phyloP scores from a whole-genome alignment of 64 coral and sea anemone species.

The Pocillopora damicornis region DNA sequence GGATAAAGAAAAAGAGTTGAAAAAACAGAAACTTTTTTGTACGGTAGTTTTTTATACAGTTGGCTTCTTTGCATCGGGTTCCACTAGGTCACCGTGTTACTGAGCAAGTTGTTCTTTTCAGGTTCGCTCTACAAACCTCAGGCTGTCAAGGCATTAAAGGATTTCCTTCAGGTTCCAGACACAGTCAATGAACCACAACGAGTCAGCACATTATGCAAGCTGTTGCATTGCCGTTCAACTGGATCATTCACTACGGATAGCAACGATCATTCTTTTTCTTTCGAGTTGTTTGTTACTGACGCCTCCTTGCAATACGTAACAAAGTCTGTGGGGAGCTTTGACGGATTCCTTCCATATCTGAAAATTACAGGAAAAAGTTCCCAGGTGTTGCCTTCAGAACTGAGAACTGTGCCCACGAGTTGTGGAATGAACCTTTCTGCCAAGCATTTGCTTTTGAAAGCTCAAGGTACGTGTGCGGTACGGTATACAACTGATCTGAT shows the following conservation, averaged over 20 bases:
- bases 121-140: slow-evolving; percentile 2
- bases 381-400: slow-evolving; percentile 6
- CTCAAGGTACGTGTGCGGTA: neutral
- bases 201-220: slow-evolving; percentile 3
- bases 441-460: slow-evolving; percentile 13
- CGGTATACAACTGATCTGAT: too few species aligned
- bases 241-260: neutral
- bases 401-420: neutral
- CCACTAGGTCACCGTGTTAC: neutral
- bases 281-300: slow-evolving; percentile 31
- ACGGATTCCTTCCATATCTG: neutral
- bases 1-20: too few species aligned
- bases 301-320: neutral
- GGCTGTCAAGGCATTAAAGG: neutral
- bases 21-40: too few species aligned
- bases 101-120: neutral
- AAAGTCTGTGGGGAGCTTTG: neutral
- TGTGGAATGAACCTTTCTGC: neutral
- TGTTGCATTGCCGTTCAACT: slow-evolving; percentile 6
- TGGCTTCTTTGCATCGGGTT: too few species aligned
- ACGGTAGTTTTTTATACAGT: too few species aligned
- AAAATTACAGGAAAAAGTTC: slow-evolving; percentile 4
- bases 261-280: neutral
- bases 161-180: neutral
- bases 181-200: neutral